Conservation (phyloP, 2,888 invertebrate species). For the Colostygia pectinataria region DNA sequence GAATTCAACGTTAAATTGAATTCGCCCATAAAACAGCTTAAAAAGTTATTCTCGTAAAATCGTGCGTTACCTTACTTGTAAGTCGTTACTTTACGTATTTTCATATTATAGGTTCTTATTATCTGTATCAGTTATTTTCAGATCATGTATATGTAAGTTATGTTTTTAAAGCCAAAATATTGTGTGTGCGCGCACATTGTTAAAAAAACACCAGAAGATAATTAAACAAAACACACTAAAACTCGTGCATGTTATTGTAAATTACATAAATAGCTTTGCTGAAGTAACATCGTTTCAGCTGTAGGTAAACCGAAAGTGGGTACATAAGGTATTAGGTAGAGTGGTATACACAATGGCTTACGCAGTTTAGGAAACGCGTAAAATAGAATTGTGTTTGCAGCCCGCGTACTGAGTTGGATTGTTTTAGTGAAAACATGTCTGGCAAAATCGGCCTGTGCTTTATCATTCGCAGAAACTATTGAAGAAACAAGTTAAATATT, state of each 20-base stretch:
- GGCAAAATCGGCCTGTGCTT: constrained; percentile 56
- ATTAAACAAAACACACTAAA: constrained; percentile 25
- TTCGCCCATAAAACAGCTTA: constrained; percentile 31
- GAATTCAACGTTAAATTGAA: constrained; percentile 38
- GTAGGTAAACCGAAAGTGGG: background rate
- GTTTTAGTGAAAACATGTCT: constrained; percentile 59
- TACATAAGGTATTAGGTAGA: background rate
- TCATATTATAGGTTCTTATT: background rate
- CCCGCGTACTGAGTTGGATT: constrained; percentile 42
- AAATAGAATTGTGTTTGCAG: constrained; percentile 44
- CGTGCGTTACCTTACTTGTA: background rate
- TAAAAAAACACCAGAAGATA: constrained; percentile 19
- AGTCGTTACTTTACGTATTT: background rate
- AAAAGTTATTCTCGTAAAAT: constrained; percentile 19
- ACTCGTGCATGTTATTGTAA: constrained; percentile 23
- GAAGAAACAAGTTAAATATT: constrained; percentile 59
- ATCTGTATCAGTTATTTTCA: too few relatives aligned
- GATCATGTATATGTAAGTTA: too few relatives aligned
- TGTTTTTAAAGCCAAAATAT: too few relatives aligned
- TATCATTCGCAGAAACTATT: constrained; percentile 57
- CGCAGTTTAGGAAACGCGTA: constrained; percentile 41
- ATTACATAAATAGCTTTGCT: constrained; percentile 26
- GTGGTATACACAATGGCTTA: constrained; percentile 5
- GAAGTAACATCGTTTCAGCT: constrained; percentile 23
- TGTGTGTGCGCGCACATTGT: too few relatives aligned